phyloP scores from a whole-genome alignment of 2,113 vertebrate genomes.

The Numida meleagris region DNA sequence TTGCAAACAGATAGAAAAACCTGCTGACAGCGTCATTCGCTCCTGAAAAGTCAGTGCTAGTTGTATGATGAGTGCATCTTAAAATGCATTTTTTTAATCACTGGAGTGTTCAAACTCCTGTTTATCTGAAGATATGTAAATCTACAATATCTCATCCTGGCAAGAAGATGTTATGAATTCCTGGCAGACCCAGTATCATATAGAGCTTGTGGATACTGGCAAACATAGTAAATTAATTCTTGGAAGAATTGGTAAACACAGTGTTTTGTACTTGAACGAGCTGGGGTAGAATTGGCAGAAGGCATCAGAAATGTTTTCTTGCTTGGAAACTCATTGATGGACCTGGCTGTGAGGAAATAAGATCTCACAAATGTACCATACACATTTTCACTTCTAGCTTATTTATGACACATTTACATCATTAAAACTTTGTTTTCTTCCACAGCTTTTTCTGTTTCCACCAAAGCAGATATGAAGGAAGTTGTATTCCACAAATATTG shows the following conservation, averaged over 20 bases:
- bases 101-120: background rate
- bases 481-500: background rate
- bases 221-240: slow-evolving; percentile 42
- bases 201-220: slow-evolving; percentile 35
- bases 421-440: background rate
- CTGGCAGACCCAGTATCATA: background rate
- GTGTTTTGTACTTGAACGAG: slow-evolving; percentile 20
- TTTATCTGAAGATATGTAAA: background rate
- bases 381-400: background rate
- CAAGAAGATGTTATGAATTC: background rate
- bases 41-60: background rate
- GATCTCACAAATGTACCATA: background rate
- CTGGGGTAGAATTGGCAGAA: background rate
- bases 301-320: background rate
- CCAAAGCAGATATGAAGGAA: background rate
- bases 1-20: background rate
- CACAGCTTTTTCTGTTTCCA: background rate
- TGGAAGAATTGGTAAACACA: slow-evolving; percentile 34
- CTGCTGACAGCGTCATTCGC: background rate
- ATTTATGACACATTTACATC: background rate
- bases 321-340: background rate
- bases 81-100: background rate
- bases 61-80: background rate
- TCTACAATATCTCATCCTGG: background rate
- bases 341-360: background rate